Conservation (phyloP, 2,888 invertebrate species). For the Nemoura dubitans region DNA sequence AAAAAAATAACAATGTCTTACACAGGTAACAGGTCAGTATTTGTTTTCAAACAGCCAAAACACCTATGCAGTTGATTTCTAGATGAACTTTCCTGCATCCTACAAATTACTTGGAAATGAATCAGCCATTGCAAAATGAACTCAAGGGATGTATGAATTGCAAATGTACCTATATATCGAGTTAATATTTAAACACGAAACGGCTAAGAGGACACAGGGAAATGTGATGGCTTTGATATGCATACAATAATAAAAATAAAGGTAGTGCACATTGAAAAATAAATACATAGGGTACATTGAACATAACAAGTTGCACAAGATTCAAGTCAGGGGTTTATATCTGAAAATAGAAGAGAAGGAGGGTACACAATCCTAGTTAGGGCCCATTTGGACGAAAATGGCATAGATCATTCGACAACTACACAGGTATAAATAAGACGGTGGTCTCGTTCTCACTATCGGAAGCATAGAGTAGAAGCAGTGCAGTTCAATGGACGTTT, state of each 20-base stretch:
- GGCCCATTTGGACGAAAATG: not conserved
- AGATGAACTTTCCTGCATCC: too few species aligned
- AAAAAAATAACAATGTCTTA: too few species aligned
- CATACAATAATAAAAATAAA: not conserved
- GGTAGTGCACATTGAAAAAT: not conserved
- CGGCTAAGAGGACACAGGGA: too few species aligned
- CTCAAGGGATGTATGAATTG: too few species aligned
- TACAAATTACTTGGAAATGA: not conserved
- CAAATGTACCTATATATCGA: too few species aligned
- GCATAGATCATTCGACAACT: not conserved
- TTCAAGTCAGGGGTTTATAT: not conserved
- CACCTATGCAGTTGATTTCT: too few species aligned
- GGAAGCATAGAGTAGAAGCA: not conserved
- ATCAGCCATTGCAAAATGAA: not conserved
- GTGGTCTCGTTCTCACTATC: not conserved
- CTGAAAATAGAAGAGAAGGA: not conserved
- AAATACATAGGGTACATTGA: not conserved
- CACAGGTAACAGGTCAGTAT: too few species aligned
- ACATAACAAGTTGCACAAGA: conserved; percentile 7
- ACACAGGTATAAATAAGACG: not conserved
- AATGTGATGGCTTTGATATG: too few species aligned
- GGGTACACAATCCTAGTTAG: not conserved
- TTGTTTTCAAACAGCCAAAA: not conserved
- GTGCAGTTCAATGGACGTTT: not conserved
- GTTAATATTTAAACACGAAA: too few species aligned